Percentiles rank a stretch among this genome's conserved stretches.
Evolutionary conservation across 2,797 vertebrate genomes (phyloP).

Genomic region (Poecilia velifera): DNA sequence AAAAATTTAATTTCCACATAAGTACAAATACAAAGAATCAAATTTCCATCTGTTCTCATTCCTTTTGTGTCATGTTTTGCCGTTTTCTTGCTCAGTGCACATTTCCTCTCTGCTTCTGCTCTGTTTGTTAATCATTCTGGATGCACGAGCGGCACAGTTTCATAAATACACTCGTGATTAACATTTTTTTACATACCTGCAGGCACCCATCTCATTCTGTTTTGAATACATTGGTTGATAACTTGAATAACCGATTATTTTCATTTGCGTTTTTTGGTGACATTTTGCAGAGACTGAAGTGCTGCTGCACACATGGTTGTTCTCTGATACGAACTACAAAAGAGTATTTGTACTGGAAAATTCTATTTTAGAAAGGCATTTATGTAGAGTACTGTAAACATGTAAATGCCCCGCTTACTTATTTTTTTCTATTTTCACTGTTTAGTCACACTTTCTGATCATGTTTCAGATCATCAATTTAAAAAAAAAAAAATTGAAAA

Average conservation of each 20-base stretch:
- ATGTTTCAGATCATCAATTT: no score
- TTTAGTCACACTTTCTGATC: no score
- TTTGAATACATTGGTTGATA: slow-evolving; percentile 50
- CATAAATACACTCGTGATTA: slow-evolving; percentile 61
- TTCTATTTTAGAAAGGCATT: background rate
- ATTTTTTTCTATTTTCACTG: no score
- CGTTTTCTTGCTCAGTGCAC: background rate
- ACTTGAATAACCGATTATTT: slow-evolving; percentile 46
- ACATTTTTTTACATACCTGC: slow-evolving; percentile 63
- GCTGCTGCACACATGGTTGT: background rate
- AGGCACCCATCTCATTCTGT: slow-evolving; percentile 47
- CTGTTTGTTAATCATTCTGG: slow-evolving; percentile 52
- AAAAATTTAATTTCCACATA: background rate
- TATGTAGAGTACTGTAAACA: background rate
- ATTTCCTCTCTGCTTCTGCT: slow-evolving; percentile 14
- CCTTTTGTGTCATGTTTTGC: background rate
- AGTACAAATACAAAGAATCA: background rate
- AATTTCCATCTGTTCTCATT: background rate
- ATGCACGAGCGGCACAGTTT: slow-evolving; percentile 52
- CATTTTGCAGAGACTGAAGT: background rate
- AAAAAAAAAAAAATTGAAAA: no score
- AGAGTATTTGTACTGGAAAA: background rate
- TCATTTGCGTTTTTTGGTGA: background rate
- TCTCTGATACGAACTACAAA: background rate
- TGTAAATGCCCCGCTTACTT: no score